These are phyloP conservation scores for Bacillus rossius DNA, from an alignment of 1,140 invertebrate genomes.

Conservation along the genomic window DNA sequence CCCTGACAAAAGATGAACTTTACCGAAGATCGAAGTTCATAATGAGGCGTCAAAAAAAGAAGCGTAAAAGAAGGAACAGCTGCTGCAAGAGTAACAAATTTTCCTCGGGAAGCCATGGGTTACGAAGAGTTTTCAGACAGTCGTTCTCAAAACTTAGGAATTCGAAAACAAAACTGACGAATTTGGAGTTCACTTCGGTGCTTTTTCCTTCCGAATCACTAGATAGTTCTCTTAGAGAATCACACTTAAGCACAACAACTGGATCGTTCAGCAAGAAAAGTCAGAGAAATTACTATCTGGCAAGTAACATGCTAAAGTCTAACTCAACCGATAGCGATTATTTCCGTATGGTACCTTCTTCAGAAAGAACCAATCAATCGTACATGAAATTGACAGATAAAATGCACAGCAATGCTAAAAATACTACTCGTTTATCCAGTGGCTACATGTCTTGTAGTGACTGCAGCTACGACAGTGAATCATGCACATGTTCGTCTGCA, in stretches of 20 bases:
- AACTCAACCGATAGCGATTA: conserved; percentile 63
- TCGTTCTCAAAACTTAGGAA: conserved; percentile 44
- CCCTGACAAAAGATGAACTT: conserved; percentile 82
- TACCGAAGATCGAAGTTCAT: conserved; percentile 84
- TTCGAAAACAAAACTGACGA: conserved; percentile 23
- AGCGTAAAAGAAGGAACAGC: conserved; percentile 47
- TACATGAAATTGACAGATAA: too few species aligned
- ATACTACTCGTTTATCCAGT: conserved; percentile 41
- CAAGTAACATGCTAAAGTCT: conserved; percentile 31
- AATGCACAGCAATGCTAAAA: too few species aligned
- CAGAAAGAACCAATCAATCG: too few species aligned
- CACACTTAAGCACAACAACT: neutral
- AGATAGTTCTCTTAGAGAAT: too few species aligned
- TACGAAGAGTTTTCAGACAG: conserved; percentile 30
- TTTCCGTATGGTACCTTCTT: conserved; percentile 44
- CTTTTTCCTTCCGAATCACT: conserved; percentile 40
- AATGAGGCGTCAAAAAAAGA: conserved; percentile 75
- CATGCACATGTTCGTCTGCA: conserved; percentile 64
- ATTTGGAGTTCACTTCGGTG: conserved; percentile 47
- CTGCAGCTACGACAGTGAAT: conserved; percentile 75
- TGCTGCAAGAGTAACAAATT: conserved; percentile 23
- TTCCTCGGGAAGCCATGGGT: neutral
- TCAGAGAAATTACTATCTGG: too few species aligned
- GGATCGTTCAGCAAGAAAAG: neutral
- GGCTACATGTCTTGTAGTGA: conserved; percentile 80